Conservation (phyloP, 2,797 vertebrate genomes). For the Botia kubotai region DNA sequence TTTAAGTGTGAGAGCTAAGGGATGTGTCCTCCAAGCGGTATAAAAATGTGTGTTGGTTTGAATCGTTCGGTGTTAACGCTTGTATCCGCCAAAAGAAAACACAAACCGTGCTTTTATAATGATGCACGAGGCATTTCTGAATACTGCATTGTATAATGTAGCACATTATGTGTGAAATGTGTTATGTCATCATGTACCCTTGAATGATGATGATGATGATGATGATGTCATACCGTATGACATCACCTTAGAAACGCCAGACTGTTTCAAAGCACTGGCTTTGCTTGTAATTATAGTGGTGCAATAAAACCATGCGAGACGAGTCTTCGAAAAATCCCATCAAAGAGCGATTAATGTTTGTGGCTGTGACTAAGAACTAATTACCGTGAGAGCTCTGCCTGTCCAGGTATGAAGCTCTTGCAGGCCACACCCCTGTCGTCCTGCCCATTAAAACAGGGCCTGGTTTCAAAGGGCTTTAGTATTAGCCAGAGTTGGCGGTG, state of each 20-base stretch:
- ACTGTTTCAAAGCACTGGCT: neutral
- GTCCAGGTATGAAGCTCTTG: conserved; percentile 47
- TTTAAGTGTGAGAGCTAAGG: neutral
- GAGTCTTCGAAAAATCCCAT: conserved; percentile 17
- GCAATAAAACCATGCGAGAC: neutral
- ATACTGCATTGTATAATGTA: neutral
- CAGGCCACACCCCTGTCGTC: conserved; percentile 11
- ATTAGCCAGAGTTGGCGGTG: conserved; percentile 47
- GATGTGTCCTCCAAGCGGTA: no score
- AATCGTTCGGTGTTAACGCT: no score
- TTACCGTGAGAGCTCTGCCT: conserved; percentile 32
- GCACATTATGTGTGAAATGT: neutral
- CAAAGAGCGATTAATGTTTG: neutral
- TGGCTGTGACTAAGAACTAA: conserved; percentile 42
- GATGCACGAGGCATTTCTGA: no score
- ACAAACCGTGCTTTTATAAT: no score
- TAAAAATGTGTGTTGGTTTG: no score
- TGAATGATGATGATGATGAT: neutral
- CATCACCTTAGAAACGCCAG: neutral
- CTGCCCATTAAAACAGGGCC: conserved; percentile 50
- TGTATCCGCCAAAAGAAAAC: no score
- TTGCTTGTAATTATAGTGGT: neutral
- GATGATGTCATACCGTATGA: neutral
- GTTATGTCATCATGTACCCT: neutral
- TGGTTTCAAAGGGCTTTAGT: conserved; percentile 56